Base-by-base conservation (phyloP, 2,888 invertebrate species). In the Axea sp. region DNA sequence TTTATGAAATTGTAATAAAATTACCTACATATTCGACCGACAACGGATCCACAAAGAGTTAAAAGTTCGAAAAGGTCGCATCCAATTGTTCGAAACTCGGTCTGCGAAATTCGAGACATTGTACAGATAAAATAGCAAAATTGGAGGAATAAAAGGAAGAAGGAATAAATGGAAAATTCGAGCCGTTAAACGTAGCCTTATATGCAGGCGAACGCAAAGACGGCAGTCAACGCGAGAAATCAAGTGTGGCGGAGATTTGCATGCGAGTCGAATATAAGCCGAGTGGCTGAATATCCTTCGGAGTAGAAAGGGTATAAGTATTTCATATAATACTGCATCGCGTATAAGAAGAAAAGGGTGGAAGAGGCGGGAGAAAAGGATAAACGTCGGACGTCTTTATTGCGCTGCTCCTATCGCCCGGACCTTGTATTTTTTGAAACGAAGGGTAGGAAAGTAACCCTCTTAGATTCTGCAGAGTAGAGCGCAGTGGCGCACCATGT, bases 211-310 rank as follows among this genome's bases (percentile, higher is more conserved):
- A 67, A 59, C 60, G 60, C 68, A 69, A 69, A 69, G 60, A 69
- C 68, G 67, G 67, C 57, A 57, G 72, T 64, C 55, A 57, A 51
- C 81, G 81, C 76, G 82, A 80, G 84, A 85, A 85, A 85, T 85
- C 85, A 84, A 85, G 83, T 84, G 82, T 81, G 81, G 81, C 80
- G 81, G 81, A 83, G 84, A 85, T 85, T 85, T 85, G 83, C 85
- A 85, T 85, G 82, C 81, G 82, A 84, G 84, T 82, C 79, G 82
- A 83, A 82, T 69, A 83, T 84, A 83, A 85, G 84, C 84, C 81
- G 55, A 71, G 62, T 62, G 62, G 80, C 81, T 81, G 82, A 83
- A 84, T 84, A 84, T 83, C 81, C 80, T 77, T 45, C 67, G 75
- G 62, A 77, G 77, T 74, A 76, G 75, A 77, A 71, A 77, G 72